A percentile compares a stretch with the other conserved stretches of the same genome.
Evolutionary conservation across 1,140 invertebrate genomes (phyloP).

Genomic region (Kradibia gibbosae): DNA sequence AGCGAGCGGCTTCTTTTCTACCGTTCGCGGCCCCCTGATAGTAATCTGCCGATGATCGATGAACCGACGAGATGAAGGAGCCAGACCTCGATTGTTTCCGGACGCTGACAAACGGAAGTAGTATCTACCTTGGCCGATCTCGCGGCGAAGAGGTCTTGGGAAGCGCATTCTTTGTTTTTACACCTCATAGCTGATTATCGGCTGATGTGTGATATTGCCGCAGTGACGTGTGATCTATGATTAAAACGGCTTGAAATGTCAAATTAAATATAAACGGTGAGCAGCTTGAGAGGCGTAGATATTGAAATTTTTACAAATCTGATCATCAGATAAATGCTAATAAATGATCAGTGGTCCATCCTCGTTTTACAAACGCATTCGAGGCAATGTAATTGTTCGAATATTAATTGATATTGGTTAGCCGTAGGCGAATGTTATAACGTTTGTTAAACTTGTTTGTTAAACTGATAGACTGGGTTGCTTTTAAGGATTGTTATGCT

Average conservation of each 20-base stretch:
- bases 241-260: not conserved
- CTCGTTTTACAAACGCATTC: not conserved
- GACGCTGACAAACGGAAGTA: not conserved
- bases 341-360: not conserved
- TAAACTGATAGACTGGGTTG: not conserved
- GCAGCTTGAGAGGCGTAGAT: not conserved
- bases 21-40: too few relatives aligned
- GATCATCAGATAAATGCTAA: not conserved
- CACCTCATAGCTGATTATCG: not conserved
- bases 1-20: too few relatives aligned
- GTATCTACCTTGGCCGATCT: too few relatives aligned
- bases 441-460: not conserved
- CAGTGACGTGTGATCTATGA: conserved; percentile 2
- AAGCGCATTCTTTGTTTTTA: not conserved
- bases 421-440: not conserved
- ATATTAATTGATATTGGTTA: not conserved
- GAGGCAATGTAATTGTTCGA: not conserved
- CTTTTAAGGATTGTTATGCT: not conserved
- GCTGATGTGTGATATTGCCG: not conserved
- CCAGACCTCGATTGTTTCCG: not conserved
- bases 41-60: not conserved
- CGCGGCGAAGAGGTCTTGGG: not conserved
- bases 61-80: not conserved
- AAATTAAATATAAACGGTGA: not conserved
- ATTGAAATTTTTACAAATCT: conserved; percentile 5